phyloP scores from a whole-genome alignment of 2,113 vertebrate genomes.

The Semicossyphus pulcher region DNA sequence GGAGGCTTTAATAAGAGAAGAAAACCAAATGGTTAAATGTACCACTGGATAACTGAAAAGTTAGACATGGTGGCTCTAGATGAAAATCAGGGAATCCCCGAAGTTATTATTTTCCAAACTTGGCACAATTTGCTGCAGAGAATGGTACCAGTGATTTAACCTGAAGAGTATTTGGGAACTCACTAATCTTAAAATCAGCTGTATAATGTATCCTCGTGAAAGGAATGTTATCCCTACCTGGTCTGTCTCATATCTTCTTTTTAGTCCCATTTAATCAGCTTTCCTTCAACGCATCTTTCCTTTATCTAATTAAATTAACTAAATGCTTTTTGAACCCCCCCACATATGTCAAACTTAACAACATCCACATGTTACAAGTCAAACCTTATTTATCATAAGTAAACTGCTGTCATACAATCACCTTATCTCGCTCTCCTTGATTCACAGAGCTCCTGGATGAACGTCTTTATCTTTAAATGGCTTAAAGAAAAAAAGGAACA shows the following conservation, averaged over 20 bases:
- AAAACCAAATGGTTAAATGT: no score
- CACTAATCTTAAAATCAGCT: not conserved
- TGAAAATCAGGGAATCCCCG: no score
- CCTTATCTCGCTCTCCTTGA: not conserved
- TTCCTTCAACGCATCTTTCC: not conserved
- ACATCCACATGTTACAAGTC: slow-evolving; percentile 44
- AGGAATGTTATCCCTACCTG: not conserved
- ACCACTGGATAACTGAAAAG: no score
- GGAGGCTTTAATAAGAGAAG: no score
- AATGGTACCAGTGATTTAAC: no score
- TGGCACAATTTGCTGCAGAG: not conserved
- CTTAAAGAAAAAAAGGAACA: not conserved
- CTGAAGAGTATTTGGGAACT: no score
- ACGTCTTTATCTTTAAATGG: not conserved
- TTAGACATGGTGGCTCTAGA: no score
- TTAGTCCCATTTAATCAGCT: not conserved
- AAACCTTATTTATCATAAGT: slow-evolving; percentile 35
- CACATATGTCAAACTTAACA: slow-evolving; percentile 41
- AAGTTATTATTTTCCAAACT: no score
- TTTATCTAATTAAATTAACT: slow-evolving; percentile 33
- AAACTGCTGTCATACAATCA: slow-evolving; percentile 33
- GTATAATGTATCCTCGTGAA: slow-evolving; percentile 11
- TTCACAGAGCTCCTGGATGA: slow-evolving; percentile 10
- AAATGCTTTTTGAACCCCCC: slow-evolving; percentile 27
- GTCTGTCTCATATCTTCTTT: not conserved